These are phyloP conservation scores for Premnoplex brunnescens DNA, from an alignment of 2,797 vertebrate genomes.

Conservation along the genomic window DNA sequence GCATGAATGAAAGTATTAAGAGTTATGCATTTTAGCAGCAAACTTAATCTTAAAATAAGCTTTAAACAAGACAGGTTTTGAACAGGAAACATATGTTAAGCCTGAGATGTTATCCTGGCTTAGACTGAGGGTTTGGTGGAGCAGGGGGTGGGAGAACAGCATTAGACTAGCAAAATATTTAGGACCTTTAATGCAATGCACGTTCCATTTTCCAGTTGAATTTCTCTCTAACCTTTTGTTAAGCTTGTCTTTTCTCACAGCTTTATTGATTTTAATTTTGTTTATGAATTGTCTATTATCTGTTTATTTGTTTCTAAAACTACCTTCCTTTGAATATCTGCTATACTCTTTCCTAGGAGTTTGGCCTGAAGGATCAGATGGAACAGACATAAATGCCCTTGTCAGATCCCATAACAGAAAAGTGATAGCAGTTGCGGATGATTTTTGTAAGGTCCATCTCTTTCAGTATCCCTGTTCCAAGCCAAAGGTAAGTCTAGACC, in stretches of 20 bases:
- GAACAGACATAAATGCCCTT: conserved; percentile 97
- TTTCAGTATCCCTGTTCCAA: conserved; percentile 96
- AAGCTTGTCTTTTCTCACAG: neutral
- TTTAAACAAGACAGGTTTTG: neutral
- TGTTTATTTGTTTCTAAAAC: neutral
- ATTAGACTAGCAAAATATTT: neutral
- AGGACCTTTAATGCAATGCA: neutral
- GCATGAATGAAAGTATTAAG: neutral
- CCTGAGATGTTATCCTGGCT: neutral
- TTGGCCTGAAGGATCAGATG: conserved; percentile 97
- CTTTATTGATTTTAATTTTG: neutral
- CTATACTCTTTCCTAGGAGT: conserved; percentile 81
- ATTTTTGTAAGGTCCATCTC: conserved; percentile 98
- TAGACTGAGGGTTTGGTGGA: neutral
- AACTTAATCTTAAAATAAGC: neutral
- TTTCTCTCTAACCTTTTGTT: neutral
- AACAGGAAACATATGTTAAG: neutral
- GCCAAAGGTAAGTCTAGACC: conserved; percentile 83
- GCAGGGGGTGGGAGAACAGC: fast-evolving
- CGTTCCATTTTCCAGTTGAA: neutral
- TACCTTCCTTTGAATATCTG: neutral
- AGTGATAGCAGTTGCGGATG: conserved; percentile 95
- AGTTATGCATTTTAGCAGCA: neutral
- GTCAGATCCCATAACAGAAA: conserved; percentile 91
- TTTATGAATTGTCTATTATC: neutral